These are phyloP conservation scores for Limnephilus rhombicus DNA, from an alignment of 2,888 invertebrate species.

Conservation along the genomic window DNA sequence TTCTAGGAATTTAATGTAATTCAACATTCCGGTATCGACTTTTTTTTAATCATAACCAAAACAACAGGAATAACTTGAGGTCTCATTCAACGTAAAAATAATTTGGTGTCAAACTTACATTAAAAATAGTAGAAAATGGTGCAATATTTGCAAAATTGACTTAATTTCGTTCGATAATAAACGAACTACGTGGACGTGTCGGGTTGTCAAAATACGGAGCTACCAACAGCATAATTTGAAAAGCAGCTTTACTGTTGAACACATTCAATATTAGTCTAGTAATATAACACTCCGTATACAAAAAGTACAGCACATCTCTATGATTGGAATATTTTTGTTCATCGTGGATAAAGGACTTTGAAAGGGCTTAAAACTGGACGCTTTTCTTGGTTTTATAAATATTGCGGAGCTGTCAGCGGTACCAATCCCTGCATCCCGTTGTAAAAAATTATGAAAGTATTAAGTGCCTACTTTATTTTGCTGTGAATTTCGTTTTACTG, in stretches of 20 bases:
- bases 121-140: constrained; percentile 23
- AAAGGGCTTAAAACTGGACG: background rate
- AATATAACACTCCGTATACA: background rate
- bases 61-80: background rate
- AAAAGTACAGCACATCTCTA: background rate
- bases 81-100: background rate
- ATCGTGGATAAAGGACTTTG: no score
- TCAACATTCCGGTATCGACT: background rate
- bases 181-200: constrained; percentile 54
- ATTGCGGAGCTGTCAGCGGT: background rate
- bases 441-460: background rate
- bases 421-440: background rate
- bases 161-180: constrained; percentile 5
- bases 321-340: no score
- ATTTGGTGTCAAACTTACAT: constrained; percentile 20
- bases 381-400: background rate
- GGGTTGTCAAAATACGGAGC: constrained; percentile 48
- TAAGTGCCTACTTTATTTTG: background rate
- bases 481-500: no score
- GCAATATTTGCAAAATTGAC: constrained; percentile 41
- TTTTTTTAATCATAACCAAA: background rate
- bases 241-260: background rate
- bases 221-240: constrained; percentile 21
- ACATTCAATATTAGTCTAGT: background rate
- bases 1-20: background rate